phyloP scores from a whole-genome alignment of 1,140 invertebrate species.

The Bombus polaris region DNA sequence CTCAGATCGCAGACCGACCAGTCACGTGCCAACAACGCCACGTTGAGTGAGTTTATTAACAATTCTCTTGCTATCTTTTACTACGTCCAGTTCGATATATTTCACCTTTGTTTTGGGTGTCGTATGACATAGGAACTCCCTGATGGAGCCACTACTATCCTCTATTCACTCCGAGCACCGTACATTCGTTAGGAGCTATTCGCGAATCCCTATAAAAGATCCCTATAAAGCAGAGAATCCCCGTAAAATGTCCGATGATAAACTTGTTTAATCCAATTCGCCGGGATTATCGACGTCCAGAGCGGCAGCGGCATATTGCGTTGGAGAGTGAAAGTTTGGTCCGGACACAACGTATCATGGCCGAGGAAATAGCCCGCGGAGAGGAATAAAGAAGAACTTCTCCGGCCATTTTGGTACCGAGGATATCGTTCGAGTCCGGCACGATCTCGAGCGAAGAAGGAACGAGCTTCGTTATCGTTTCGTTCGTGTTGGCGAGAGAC shows the following conservation, averaged over 20 bases:
- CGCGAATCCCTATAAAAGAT: not conserved
- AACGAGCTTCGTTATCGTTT: conserved; percentile 8
- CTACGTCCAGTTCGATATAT: not conserved
- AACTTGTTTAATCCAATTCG: conserved; percentile 25
- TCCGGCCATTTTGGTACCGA: not conserved
- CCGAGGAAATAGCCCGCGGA: not conserved
- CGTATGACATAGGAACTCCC: not conserved
- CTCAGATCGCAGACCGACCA: conserved; percentile 96
- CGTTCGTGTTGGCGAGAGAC: not conserved
- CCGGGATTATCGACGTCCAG: not conserved
- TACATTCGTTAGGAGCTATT: not conserved
- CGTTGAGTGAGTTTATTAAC: conserved; percentile 90
- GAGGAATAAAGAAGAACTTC: conserved; percentile 18
- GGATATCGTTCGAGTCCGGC: not conserved
- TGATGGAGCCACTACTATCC: not conserved
- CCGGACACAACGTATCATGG: not conserved
- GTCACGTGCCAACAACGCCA: conserved; percentile 94
- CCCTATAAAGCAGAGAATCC: not conserved
- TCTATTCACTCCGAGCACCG: not conserved
- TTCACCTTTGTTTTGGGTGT: not conserved
- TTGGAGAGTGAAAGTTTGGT: conserved; percentile 33
- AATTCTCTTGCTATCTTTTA: conserved; percentile 4
- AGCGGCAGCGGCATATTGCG: conserved; percentile 4
- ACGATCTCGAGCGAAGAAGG: not conserved
- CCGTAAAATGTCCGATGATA: conserved; percentile 1